Base-by-base conservation (phyloP, 1,140 invertebrate species). In the Meloidogyne exigua region DNA sequence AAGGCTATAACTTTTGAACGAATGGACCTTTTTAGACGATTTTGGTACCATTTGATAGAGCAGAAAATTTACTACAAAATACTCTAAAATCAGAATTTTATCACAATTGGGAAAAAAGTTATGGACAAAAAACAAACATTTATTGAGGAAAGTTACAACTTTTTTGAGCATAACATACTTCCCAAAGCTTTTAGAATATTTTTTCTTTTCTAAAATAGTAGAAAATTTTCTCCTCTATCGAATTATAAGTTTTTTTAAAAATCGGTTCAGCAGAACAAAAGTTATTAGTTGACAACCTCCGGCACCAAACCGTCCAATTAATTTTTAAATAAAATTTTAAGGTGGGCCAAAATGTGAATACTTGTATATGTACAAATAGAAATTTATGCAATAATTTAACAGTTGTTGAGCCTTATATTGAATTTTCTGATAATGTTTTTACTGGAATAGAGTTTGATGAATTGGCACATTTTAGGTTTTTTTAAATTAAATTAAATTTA, bases 391-490 rank as follows among this genome's bases (percentile, higher is more conserved):
- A 81, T 75, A 81, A 82, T 67, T 62, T 83, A 11, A 57, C 76
- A 25, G 66, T 69, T 5, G 32, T 67, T 32, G 80, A 83, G 32
- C 80, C 80, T 23, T 81, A 84, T 63, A 74, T 70, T 11, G 80
- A 81, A 75, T 82, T 81, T 57, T 28, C 67, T 18, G 49, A 21
- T 36, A 25, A 70, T 15, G 75, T 81, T 18, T 80, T 81, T 39
- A 36, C n/a, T 12, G 67, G 80, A 15, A 62, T 72, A 23, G 64
- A 82, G n/a, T 81, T 81, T 57, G 80, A 81, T 64, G 80, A 81
- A 68, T 15, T 81, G 25, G 81, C 80, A 18, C 80, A 81, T 75
- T 83, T 81, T 44, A 76, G 81, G 81, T 77, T 23, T 15, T 32
- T 64, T 1, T n/a, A n/a, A n/a, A n/a, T n/a, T n/a, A n/a, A n/a